phyloP scores from a whole-genome alignment of 1,140 invertebrate species.

The Wasmannia auropunctata region DNA sequence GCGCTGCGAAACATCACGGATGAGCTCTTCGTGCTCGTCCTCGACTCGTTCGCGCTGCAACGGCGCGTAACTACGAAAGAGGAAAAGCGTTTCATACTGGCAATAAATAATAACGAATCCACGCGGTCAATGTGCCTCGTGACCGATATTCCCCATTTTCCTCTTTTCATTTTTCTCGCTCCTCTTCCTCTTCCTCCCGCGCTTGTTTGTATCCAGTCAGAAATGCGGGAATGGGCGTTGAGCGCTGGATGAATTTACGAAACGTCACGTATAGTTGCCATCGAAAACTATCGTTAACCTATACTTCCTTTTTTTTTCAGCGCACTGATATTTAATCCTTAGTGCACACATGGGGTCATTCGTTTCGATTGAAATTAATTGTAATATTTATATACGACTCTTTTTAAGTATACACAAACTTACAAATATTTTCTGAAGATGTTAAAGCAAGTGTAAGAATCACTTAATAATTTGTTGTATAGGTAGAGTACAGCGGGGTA shows the following conservation, averaged over 20 bases:
- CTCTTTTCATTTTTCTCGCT: slow-evolving; percentile 16
- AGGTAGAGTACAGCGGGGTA: too few relatives aligned
- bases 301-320: background rate
- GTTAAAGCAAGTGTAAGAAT: too few relatives aligned
- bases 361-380: too few relatives aligned
- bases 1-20: slow-evolving; percentile 68
- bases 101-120: slow-evolving; percentile 74
- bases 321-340: too few relatives aligned
- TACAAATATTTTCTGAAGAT: too few relatives aligned
- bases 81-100: slow-evolving; percentile 65
- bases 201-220: slow-evolving; percentile 18
- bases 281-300: background rate
- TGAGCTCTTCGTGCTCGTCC: slow-evolving; percentile 70
- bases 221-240: background rate
- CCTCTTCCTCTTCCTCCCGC: background rate
- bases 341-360: too few relatives aligned
- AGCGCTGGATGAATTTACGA: slow-evolving; percentile 22
- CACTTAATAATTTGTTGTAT: too few relatives aligned
- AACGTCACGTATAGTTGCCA: background rate
- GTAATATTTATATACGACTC: too few relatives aligned
- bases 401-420: too few relatives aligned
- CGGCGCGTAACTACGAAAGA: slow-evolving; percentile 62
- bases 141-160: slow-evolving; percentile 53
- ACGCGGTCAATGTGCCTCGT: slow-evolving; percentile 51
- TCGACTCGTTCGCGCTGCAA: slow-evolving; percentile 65